Evolutionary conservation across 2,113 vertebrate species (phyloP), one percentile per base, ranked within the genome.

Genomic region (Solea solea): DNA sequence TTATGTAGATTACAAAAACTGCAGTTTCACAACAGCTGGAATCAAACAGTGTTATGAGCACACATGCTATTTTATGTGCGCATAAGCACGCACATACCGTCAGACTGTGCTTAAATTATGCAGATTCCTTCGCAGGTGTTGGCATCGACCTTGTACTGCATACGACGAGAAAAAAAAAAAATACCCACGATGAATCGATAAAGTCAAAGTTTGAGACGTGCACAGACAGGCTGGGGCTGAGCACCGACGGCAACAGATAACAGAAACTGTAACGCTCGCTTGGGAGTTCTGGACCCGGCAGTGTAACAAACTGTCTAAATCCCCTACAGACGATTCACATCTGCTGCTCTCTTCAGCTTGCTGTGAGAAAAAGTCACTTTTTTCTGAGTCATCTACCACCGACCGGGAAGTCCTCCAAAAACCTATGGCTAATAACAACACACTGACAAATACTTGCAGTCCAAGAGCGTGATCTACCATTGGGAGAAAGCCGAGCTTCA

Each of bases 221-320:
- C 65, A 62, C 50, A 11, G 67, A 48, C 81, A 58, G 39, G 65
- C 51, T 42, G 39, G 49, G 15, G 49, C 64, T 40, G 60, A 64
- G 46, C 6, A 57, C 70, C 56, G 12, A 34, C 28, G 82, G 76
- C 68, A 69, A 25, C 56, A 58, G 73, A 84, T 75, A 77, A 76
- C 48, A 69, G 21, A 55, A 21, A 53, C 71, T 48, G 27, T 8
- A 74, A 44, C 53, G 40, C 64, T 69, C 48, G 58, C 65, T 65
- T 46, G 16, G 9, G 8, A 44, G 9, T n/a, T 64, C 44, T 66
- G 48, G 59, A 34, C 16, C 69, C 76, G 57, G 21, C 58, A 13
- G 48, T 11, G 8, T 70, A 42, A 58, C 56, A 65, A 61, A 56
- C 64, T 68, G 21, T 27, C 50, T 9, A 45, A 13, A 48, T 74